phyloP scores from a whole-genome alignment of 2,113 vertebrate species.

The Percina caprodes region DNA sequence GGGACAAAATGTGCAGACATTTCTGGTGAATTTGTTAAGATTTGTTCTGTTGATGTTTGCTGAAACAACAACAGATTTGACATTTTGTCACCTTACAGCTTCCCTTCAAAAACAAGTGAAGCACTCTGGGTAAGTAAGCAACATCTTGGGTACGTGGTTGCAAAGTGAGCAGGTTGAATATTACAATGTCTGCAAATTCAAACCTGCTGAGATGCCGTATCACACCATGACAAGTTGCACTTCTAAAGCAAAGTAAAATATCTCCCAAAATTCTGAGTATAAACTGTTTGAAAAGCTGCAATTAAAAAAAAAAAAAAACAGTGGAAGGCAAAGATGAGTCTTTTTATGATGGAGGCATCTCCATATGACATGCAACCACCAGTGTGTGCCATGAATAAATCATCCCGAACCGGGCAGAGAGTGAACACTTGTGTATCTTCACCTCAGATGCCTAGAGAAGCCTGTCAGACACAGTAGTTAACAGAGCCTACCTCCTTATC shows the following conservation, averaged over 20 bases:
- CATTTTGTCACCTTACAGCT: constrained; percentile 42
- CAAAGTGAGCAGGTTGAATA: constrained; percentile 50
- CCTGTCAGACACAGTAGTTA: constrained; percentile 79
- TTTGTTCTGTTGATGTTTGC: constrained; percentile 28
- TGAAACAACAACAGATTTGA: constrained; percentile 34
- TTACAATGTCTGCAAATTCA: constrained; percentile 57
- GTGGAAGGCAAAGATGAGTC: constrained; percentile 60
- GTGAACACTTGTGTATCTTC: constrained; percentile 80
- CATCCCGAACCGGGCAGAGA: constrained; percentile 72
- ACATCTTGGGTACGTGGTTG: constrained; percentile 28
- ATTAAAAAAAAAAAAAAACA: constrained; percentile 37
- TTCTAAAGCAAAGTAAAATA: constrained; percentile 55
- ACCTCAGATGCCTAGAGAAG: constrained; percentile 75
- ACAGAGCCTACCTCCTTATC: constrained; percentile 75
- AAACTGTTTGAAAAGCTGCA: constrained; percentile 62
- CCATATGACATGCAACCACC: constrained; percentile 79
- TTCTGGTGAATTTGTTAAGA: constrained; percentile 8
- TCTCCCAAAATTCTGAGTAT: constrained; percentile 51
- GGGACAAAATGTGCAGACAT: background rate
- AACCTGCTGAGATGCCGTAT: constrained; percentile 45
- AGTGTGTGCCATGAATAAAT: constrained; percentile 83
- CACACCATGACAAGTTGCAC: constrained; percentile 58
- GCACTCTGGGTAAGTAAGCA: constrained; percentile 19
- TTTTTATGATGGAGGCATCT: constrained; percentile 78
- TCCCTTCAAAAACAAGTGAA: constrained; percentile 32